These are phyloP conservation scores for Megathymus violae DNA, from an alignment of 1,140 invertebrate species.

Conservation along the genomic window DNA sequence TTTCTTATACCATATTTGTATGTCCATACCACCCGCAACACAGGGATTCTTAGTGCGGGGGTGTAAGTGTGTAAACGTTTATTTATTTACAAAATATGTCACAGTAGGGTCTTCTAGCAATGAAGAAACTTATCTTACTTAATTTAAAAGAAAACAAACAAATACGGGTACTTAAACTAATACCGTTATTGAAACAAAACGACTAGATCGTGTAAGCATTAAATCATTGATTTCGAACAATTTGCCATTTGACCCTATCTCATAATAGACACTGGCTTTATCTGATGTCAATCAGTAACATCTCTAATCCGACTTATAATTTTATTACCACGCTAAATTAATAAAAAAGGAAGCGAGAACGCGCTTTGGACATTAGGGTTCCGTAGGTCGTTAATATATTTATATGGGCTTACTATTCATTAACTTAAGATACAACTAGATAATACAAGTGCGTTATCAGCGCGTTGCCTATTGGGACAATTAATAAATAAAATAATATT, in stretches of 20 bases:
- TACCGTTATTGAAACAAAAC: conserved; percentile 17
- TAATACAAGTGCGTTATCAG: no score
- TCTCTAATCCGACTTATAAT: conserved; percentile 29
- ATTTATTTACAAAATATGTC: no score
- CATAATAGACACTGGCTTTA: conserved; percentile 17
- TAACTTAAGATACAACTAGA: no score
- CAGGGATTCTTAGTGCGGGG: no score
- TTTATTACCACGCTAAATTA: conserved; percentile 31
- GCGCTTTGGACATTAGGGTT: background rate
- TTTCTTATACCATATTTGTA: no score
- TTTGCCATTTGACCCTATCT: conserved; percentile 28
- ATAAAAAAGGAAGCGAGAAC: conserved; percentile 20
- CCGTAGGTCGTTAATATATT: conserved; percentile 1
- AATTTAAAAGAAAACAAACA: conserved; percentile 8
- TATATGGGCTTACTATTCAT: no score
- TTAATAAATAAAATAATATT: no score
- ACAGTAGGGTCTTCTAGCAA: no score
- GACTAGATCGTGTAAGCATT: conserved; percentile 22
- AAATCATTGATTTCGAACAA: conserved; percentile 32
- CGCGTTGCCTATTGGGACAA: no score
- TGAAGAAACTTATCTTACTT: no score
- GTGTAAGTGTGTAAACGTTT: no score
- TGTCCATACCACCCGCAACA: no score
- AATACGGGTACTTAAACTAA: background rate
- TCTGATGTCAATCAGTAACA: conserved; percentile 28